Evolutionary conservation across 2,797 vertebrate genomes (phyloP).

Genomic region (Rhabdophis nuchalis): DNA sequence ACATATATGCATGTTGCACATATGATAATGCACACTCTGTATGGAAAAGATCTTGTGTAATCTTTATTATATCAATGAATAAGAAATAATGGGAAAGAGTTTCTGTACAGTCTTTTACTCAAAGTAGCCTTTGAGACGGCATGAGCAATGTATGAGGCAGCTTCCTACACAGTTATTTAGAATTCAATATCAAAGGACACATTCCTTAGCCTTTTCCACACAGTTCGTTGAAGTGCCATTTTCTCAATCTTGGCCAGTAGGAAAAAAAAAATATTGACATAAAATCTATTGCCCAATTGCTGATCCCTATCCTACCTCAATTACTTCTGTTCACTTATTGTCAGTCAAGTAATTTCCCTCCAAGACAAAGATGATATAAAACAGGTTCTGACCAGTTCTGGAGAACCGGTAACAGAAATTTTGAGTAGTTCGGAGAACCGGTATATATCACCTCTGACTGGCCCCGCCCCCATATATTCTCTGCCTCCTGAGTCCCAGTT

Average conservation of each 20-base stretch:
- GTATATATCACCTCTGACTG: too few species aligned
- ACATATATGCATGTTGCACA: neutral
- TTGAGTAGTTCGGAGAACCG: too few species aligned
- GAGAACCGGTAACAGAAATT: too few species aligned
- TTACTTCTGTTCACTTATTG: neutral
- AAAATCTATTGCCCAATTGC: neutral
- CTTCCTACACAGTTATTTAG: neutral
- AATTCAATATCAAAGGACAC: neutral
- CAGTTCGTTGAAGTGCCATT: neutral
- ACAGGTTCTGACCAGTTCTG: too few species aligned
- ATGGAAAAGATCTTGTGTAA: neutral
- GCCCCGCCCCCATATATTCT: too few species aligned
- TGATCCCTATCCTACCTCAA: neutral
- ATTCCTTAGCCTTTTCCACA: neutral
- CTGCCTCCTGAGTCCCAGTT: too few species aligned
- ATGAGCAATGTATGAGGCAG: neutral
- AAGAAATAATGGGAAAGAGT: neutral
- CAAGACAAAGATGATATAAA: neutral
- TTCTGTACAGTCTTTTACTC: neutral
- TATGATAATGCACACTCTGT: neutral
- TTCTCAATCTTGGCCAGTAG: neutral
- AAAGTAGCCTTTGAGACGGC: neutral
- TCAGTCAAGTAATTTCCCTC: neutral
- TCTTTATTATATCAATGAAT: neutral
- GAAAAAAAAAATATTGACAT: neutral